Evolutionary conservation across 2,888 invertebrate species (phyloP), one percentile per base, ranked within the genome.

Genomic region (Clanis bilineata): DNA sequence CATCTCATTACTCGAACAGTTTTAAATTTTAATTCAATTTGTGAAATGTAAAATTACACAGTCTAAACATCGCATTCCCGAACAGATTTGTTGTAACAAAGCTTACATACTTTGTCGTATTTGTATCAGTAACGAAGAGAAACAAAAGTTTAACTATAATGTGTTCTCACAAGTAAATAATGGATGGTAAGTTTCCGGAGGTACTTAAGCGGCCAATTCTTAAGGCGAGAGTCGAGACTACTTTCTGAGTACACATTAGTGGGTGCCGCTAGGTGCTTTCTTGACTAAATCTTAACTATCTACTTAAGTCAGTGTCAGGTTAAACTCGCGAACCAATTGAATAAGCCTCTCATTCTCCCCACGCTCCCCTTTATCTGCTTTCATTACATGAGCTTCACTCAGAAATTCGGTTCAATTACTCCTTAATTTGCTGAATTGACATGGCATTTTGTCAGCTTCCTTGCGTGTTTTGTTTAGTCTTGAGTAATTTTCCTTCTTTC

Each of bases 231-330:
- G 79, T 74, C 82, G 78, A 83, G 59, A 56, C 85, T 88, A 88
- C 88, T 89, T 88, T 88, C 85, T 74, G 83, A 88, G 89, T 82
- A 87, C 84, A 88, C 90, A 89, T 91, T 90, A 90, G 86, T 77
- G 85, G 78, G 77, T 75, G 81, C 75, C 74, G 73, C 70, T 75
- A 76, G 81, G 77, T 79, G 77, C 79, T 85, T 84, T 80, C 82
- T 81, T 79, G 81, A 78, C 84, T 82, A 86, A 85, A 87, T 85
- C 90, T 86, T 83, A 88, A 88, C 89, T 90, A 89, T 88, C 84
- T 85, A 88, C 87, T 88, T 86, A 86, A 85, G 83, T 80, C 85
- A 82, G 80, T 85, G 85, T 84, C 85, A 85, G 84, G 78, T 75
- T 74, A 76, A 79, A 79, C 82, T 83, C 79, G 73, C 74, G 77